phyloP scores from a whole-genome alignment of 2,888 invertebrate species.

The Drosophila nigritarsus region DNA sequence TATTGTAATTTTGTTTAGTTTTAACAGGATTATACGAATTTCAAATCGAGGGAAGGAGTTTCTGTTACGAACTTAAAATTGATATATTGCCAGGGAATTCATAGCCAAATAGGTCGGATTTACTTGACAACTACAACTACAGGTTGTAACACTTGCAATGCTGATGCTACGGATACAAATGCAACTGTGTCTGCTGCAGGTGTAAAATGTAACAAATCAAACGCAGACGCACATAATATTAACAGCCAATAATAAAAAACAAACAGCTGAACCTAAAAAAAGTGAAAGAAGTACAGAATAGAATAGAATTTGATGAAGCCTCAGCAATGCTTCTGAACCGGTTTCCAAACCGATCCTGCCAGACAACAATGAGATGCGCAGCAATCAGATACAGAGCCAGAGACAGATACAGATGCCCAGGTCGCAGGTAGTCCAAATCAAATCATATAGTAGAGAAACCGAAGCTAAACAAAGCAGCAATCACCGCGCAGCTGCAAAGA shows the following conservation, averaged over 20 bases:
- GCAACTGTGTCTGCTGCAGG: conserved; percentile 16
- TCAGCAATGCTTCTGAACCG: conserved; percentile 30
- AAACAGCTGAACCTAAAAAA: conserved; percentile 2
- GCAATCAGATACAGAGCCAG: conserved; percentile 10
- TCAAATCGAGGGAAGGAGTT: background rate
- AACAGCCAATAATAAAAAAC: background rate
- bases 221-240: conserved; percentile 6
- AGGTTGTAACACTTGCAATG: background rate
- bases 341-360: conserved; percentile 37
- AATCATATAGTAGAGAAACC: conserved; percentile 1
- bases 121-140: background rate
- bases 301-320: conserved; percentile 32
- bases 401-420: conserved; percentile 1
- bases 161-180: background rate
- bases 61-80: background rate
- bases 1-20: background rate
- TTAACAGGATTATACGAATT: background rate
- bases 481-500: conserved; percentile 14
- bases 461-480: conserved; percentile 13
- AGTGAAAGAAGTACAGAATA: background rate
- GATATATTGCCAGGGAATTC: background rate
- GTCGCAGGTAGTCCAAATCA: conserved; percentile 26
- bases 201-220: conserved; percentile 32
- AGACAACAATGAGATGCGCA: conserved; percentile 25
- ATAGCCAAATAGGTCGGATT: background rate